phyloP scores from a whole-genome alignment of 2,888 invertebrate genomes.

The Acrocera orbiculus region DNA sequence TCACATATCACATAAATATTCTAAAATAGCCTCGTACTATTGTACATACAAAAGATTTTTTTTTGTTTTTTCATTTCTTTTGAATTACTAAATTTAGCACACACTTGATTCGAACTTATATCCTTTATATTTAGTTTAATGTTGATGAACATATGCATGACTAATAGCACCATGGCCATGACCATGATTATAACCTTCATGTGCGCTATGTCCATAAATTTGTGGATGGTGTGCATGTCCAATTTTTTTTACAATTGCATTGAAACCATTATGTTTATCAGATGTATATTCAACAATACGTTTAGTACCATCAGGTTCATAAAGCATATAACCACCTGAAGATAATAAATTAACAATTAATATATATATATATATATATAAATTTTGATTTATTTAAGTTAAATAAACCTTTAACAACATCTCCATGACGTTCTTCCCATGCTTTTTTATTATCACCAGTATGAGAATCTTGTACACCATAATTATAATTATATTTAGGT shows the following conservation, averaged over 20 bases:
- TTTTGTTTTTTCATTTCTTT: too few relatives aligned
- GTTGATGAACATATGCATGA: slow-evolving; percentile 3
- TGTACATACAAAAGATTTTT: too few relatives aligned
- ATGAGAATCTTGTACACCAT: slow-evolving; percentile 33
- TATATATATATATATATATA: too few relatives aligned
- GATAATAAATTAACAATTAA: not conserved
- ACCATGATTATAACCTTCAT: slow-evolving; percentile 3
- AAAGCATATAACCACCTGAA: slow-evolving; percentile 30
- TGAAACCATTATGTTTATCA: slow-evolving; percentile 34
- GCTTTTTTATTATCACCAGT: slow-evolving; percentile 34
- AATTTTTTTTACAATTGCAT: slow-evolving; percentile 34
- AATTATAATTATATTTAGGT: slow-evolving; percentile 33
- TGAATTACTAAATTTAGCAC: too few relatives aligned
- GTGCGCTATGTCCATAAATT: slow-evolving; percentile 11
- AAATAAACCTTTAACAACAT: slow-evolving; percentile 30
- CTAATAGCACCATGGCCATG: not conserved
- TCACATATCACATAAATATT: too few relatives aligned
- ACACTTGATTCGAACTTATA: too few relatives aligned
- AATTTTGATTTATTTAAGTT: not conserved
- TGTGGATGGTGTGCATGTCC: slow-evolving; percentile 27
- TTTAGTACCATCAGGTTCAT: slow-evolving; percentile 35
- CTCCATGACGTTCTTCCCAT: slow-evolving; percentile 36
- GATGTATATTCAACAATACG: slow-evolving; percentile 34
- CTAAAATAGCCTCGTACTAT: too few relatives aligned
- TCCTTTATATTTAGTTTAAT: not conserved